Conservation (phyloP, 1,140 invertebrate species). For the Acyrthosiphon pisum region DNA sequence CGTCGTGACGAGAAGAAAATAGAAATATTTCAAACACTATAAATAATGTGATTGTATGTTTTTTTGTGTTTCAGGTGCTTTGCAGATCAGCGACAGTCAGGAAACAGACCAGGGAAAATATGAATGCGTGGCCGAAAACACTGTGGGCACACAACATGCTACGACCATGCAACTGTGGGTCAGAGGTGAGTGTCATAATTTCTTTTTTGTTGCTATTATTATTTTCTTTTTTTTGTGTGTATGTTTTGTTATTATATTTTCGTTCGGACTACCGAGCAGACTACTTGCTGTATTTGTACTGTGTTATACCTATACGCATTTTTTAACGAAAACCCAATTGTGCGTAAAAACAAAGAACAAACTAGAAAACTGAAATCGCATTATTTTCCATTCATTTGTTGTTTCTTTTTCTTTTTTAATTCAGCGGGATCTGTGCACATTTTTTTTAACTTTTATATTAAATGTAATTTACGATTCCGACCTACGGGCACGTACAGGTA, state of each 20-base stretch:
- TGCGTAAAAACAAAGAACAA: constrained; percentile 31
- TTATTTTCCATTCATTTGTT: constrained; percentile 35
- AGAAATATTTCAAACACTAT: neutral
- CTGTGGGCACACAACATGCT: constrained; percentile 90
- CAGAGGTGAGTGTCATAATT: constrained; percentile 74
- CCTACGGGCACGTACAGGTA: constrained; percentile 43
- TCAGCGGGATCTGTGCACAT: neutral
- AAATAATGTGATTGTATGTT: neutral
- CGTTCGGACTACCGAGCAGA: neutral
- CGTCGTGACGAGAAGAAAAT: neutral
- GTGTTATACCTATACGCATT: neutral
- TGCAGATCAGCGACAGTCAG: constrained; percentile 89
- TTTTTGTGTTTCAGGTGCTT: constrained; percentile 73
- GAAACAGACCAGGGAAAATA: constrained; percentile 92
- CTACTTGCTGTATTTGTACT: neutral
- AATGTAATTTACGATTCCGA: constrained; percentile 52
- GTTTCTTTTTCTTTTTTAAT: constrained; percentile 22
- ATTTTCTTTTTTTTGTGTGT: neutral
- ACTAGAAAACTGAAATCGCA: constrained; percentile 37
- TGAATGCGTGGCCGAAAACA: constrained; percentile 92
- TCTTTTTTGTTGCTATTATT: constrained; percentile 4
- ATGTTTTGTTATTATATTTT: constrained; percentile 8
- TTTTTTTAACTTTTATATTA: constrained; percentile 43
- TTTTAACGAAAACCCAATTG: constrained; percentile 14
- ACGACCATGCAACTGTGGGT: constrained; percentile 91